Evolutionary conservation across 1,140 invertebrate species (phyloP), one percentile per base, ranked within the genome.

Genomic region (Portunus trituberculatus): DNA sequence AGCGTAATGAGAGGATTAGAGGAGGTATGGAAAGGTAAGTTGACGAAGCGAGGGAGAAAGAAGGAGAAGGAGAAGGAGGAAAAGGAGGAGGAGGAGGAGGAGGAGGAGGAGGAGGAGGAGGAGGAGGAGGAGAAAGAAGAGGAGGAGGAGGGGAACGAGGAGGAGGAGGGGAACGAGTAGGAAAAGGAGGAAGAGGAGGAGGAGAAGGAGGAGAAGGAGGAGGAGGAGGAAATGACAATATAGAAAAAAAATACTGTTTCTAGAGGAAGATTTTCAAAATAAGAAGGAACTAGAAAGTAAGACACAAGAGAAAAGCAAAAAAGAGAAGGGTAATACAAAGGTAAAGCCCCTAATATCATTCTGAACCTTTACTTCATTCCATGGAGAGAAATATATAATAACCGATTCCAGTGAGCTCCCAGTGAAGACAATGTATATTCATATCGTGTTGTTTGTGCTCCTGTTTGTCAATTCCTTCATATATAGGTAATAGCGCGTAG

Each of bases 121-220:
- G 16, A 84, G 0, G n/a, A 32, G 31, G 25, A 4, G 45, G 29
- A 76, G 76, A 3, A 45, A 83, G 92, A 32, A 10, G 29, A 67
- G 45, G 76, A 45, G 39, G 32, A 29, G 39, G 32, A n/a, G 91
- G 83, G 32, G 25, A 7, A 89, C 29, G 84, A 20, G 25, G 76
- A 82, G 28, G 83, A 45, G n/a, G 20, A 76, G 59, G n/a, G 7
- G 46, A 14, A 88, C 32, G 8, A 8, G 45, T 14, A 83, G 76
- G 2, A 4, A 45, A 31, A 93, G 28, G 14, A 31, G 29, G 29
- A 39, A 8, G 6, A 7, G 0, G 20, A 7, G 39, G 16, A 10
- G 67, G 52, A 7, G 45, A 59, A 94, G 32, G 31, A 59, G n/a
- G 76, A 82, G 87, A 76, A 82, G 31, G 90, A 31, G 46, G 31